Evolutionary conservation across 2,797 vertebrate species (phyloP).

Genomic region (Sparidentex hasta): DNA sequence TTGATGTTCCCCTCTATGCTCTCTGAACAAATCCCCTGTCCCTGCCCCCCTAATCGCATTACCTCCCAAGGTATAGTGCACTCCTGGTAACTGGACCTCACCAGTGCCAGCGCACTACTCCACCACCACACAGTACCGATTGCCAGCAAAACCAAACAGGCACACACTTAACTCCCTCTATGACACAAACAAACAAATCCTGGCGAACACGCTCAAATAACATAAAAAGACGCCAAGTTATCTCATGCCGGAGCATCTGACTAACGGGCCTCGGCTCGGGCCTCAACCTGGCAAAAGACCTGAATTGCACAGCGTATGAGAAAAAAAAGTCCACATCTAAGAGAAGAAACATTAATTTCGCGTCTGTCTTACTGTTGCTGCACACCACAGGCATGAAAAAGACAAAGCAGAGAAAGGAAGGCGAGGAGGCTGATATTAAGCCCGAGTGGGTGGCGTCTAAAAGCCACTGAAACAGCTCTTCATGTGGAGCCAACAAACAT

Average conservation of each 20-base stretch:
- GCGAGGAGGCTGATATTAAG: slow-evolving; percentile 49
- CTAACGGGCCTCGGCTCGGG: slow-evolving; percentile 20
- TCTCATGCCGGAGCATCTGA: slow-evolving; percentile 19
- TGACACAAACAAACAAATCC: slow-evolving; percentile 53
- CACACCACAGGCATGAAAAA: slow-evolving; percentile 20
- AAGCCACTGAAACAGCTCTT: slow-evolving; percentile 76
- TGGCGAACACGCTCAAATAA: slow-evolving; percentile 9
- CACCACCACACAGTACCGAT: slow-evolving; percentile 20
- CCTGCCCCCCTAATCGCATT: slow-evolving; percentile 81
- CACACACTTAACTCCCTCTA: slow-evolving; percentile 33
- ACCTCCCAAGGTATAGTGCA: slow-evolving; percentile 77
- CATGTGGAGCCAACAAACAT: slow-evolving; percentile 75
- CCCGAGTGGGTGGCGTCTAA: slow-evolving; percentile 61
- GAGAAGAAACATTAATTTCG: slow-evolving; percentile 42
- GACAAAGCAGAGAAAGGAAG: slow-evolving; percentile 35
- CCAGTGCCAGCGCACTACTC: slow-evolving; percentile 54
- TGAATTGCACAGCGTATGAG: slow-evolving; percentile 43
- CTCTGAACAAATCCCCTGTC: slow-evolving; percentile 80
- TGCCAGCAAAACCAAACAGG: slow-evolving; percentile 55
- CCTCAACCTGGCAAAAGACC: slow-evolving; percentile 53
- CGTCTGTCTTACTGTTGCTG: slow-evolving; percentile 18
- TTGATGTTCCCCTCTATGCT: slow-evolving; percentile 78
- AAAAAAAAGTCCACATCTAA: slow-evolving; percentile 30
- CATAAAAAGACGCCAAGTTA: slow-evolving; percentile 7
- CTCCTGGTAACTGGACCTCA: slow-evolving; percentile 73